Evolutionary conservation across 2,888 invertebrate species (phyloP).

Genomic region (Latrodectus elegans): DNA sequence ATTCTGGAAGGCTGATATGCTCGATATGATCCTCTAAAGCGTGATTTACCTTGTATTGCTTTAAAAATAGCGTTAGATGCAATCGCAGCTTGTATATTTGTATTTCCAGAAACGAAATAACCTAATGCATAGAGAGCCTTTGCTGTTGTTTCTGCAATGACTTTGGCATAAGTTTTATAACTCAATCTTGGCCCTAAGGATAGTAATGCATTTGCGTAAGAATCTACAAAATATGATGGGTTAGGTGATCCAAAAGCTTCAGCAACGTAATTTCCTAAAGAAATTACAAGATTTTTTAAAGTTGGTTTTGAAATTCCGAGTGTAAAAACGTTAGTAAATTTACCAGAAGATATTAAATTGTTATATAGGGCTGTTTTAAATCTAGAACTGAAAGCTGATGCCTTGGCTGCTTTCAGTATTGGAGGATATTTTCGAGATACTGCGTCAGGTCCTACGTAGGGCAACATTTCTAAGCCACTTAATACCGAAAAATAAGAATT

Average conservation of each 20-base stretch:
- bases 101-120: constrained; percentile 54
- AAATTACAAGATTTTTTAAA: constrained; percentile 35
- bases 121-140: constrained; percentile 50
- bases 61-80: constrained; percentile 49
- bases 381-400: constrained; percentile 28
- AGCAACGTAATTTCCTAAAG: constrained; percentile 43
- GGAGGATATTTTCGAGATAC: constrained; percentile 42
- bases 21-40: neutral
- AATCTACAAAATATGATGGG: constrained; percentile 36
- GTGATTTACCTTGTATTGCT: neutral
- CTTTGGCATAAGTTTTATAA: constrained; percentile 37
- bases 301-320: constrained; percentile 32
- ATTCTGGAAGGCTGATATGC: neutral
- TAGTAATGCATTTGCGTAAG: constrained; percentile 42
- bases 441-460: constrained; percentile 55
- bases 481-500: constrained; percentile 53
- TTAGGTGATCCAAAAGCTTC: constrained; percentile 59
- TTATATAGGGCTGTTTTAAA: constrained; percentile 34
- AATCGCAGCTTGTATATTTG: constrained; percentile 61
- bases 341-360: constrained; percentile 49
- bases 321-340: constrained; percentile 38
- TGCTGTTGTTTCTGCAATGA: constrained; percentile 34
- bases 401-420: constrained; percentile 42
- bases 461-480: constrained; percentile 55
- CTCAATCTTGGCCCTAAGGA: constrained; percentile 26